Evolutionary conservation across 2,888 invertebrate species (phyloP).

Genomic region (Leptinotarsa rubiginosa): DNA sequence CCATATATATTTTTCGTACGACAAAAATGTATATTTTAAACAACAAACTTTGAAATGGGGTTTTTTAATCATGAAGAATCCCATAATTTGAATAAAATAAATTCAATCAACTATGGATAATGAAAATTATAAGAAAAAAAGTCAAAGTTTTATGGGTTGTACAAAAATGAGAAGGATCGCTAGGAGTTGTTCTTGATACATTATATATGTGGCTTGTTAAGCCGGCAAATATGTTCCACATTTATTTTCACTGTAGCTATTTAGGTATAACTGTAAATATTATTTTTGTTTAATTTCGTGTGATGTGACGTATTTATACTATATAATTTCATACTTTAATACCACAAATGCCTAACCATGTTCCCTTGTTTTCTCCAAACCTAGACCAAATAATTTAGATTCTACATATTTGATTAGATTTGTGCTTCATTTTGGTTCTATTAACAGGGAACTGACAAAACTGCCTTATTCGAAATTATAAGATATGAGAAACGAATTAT

Average conservation of each 20-base stretch:
- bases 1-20: constrained; percentile 23
- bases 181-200: background rate
- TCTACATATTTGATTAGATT: background rate
- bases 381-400: background rate
- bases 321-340: constrained; percentile 51
- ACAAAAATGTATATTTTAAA: no score
- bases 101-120: no score
- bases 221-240: constrained; percentile 35
- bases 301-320: constrained; percentile 60
- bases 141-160: background rate
- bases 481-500: constrained; percentile 33
- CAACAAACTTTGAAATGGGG: no score
- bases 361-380: constrained; percentile 32
- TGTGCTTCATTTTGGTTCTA: constrained; percentile 8
- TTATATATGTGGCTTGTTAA: background rate
- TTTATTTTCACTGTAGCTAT: constrained; percentile 45
- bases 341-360: constrained; percentile 49
- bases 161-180: background rate
- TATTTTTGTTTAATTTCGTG: constrained; percentile 55
- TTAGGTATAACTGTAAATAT: constrained; percentile 53
- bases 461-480: constrained; percentile 43
- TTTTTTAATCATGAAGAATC: no score
- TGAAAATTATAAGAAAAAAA: no score
- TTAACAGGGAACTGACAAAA: constrained; percentile 39
- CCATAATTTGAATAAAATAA: no score